A percentile compares a stretch with the other conserved stretches of the same genome.
phyloP scores from a whole-genome alignment of 1,140 invertebrate genomes.

The Eumeta japonica region DNA sequence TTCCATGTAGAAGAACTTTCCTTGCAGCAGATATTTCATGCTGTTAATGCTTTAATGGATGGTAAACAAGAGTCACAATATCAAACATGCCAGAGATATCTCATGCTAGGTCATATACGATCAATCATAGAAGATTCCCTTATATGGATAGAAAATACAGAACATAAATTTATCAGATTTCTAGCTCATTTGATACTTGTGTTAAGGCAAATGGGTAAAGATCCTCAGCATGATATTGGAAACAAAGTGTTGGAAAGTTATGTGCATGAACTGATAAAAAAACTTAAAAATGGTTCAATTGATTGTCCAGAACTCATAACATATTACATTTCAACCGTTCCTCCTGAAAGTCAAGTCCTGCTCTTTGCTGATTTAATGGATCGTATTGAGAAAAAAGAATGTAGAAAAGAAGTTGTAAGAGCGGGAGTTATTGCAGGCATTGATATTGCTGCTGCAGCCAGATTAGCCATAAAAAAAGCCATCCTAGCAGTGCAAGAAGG shows the following conservation, averaged over 20 bases:
- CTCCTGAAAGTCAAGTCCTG: slow-evolving; percentile 67
- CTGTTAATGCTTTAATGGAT: slow-evolving; percentile 46
- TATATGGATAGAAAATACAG: slow-evolving; percentile 34
- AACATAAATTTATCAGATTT: slow-evolving; percentile 71
- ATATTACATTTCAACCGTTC: slow-evolving; percentile 78
- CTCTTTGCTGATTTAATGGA: slow-evolving; percentile 81
- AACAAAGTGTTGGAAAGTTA: slow-evolving; percentile 73
- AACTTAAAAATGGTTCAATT: slow-evolving; percentile 58
- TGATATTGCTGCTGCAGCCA: slow-evolving; percentile 80
- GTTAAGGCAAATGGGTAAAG: slow-evolving; percentile 73
- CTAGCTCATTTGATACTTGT: slow-evolving; percentile 84
- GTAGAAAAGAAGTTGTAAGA: slow-evolving; percentile 51
- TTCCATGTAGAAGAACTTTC: slow-evolving; percentile 55
- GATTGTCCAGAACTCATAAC: slow-evolving; percentile 72
- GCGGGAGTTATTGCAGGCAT: slow-evolving; percentile 65
- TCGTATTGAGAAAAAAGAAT: slow-evolving; percentile 64
- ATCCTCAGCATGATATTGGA: slow-evolving; percentile 64
- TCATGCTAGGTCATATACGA: slow-evolving; percentile 49
- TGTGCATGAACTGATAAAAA: slow-evolving; percentile 68
- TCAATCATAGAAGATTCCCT: slow-evolving; percentile 47
- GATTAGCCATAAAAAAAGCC: slow-evolving; percentile 79
- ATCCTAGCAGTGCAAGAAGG: slow-evolving; percentile 50
- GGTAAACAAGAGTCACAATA: slow-evolving; percentile 50
- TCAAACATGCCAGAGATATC: slow-evolving; percentile 43
- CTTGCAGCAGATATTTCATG: slow-evolving; percentile 70